Evolutionary conservation across 2,888 invertebrate genomes (phyloP), one percentile per base, ranked within the genome.

Genomic region (Lordiphosa fenestrarum): DNA sequence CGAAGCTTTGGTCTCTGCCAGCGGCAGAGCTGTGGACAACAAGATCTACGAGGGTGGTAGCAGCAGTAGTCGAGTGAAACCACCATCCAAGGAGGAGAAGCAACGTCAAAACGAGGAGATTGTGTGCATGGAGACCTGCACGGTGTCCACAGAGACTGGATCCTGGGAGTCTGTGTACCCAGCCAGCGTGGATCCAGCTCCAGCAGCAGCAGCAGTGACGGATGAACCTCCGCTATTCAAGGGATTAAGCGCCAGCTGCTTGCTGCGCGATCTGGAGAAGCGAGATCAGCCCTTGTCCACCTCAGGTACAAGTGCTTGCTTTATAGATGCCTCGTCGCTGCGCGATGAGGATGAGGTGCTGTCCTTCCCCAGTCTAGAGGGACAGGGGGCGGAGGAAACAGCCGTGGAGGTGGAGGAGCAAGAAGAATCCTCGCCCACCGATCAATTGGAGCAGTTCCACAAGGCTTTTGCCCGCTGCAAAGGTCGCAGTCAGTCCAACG

Each of bases 301-400:
- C 10, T 86, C 87, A 0, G 85, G 76, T n/a, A 75, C 77, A 12
- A 86, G 85, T 89, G 92, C 93, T 59, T 95, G 93, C 86, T 95
- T 95, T 75, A 95, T 95, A 69, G 95, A 95, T 87, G 95, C 95
- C 12, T 93, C 95, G 6, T 93, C 93, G 84, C 90, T 95, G 66
- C 92, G 92, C 19, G 95, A 95, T 86, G 95, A 95, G 84, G 92
- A 91, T 57, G 92, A 93, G 69, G 82, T 87, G 25, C 64, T 84
- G 4, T 83, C 85, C 1, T 89, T 85, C 64, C 78, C 84, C 19
- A 86, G 81, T 47, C 57, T 85, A 21, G 85, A 86, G 23, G 73
- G 76, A 0, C 73, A 73, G 10, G 12, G 30, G 19, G 39, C 21
- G 1, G 30, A 15, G 6, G 40, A 15, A 4, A 15, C 33, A 12